Base-by-base conservation (phyloP, 2,797 vertebrate species). In the Betta splendens region DNA sequence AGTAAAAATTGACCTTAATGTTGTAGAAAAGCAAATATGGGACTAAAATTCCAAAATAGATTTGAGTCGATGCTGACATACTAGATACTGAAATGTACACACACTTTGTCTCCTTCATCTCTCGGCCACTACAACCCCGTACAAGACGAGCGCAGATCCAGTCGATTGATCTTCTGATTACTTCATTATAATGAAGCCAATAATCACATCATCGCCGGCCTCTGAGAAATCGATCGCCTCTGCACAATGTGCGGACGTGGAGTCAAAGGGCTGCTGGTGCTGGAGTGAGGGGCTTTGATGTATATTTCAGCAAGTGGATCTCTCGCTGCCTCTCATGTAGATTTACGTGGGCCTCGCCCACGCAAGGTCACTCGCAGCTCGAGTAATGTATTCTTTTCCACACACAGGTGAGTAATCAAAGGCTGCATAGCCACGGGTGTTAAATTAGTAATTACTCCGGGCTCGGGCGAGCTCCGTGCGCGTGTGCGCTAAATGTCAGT, bases 141-240 rank as follows among this genome's bases (percentile, higher is more conserved):
- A 85, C 84, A 84, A 71, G 74, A 67, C 69, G 32, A 53, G 67
- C 64, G 61, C 55, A 63, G 47, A 84, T 84, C 75, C 85, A 63
- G 61, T 69, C 72, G 64, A 92, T 88, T 86, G 91, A 92, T 91
- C 90, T 80, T 69, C 81, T 89, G 89, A 91, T 91, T 89, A 90
- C 87, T 88, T 87, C 87, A 89, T 89, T 89, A 89, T 89, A 88
- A 90, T 84, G 86, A 85, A 86, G 85, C 81, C 85, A 87, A 92
- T 92, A 90, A 90, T 89, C 88, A 88, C 81, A 86, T 86, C 81
- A 87, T 81, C 82, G 51, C 66, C 78, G 83, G 76, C 76, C 77
- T 72, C 67, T 43, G 72, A 55, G 9, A 53, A 53, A 89, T 92
- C 90, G 84, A 92, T 87, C 66, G 43, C 15, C 74, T 76, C 76